Evolutionary conservation across 2,797 vertebrate species (phyloP), one percentile per base, ranked within the genome.

Genomic region (Sebastes iracundus): DNA sequence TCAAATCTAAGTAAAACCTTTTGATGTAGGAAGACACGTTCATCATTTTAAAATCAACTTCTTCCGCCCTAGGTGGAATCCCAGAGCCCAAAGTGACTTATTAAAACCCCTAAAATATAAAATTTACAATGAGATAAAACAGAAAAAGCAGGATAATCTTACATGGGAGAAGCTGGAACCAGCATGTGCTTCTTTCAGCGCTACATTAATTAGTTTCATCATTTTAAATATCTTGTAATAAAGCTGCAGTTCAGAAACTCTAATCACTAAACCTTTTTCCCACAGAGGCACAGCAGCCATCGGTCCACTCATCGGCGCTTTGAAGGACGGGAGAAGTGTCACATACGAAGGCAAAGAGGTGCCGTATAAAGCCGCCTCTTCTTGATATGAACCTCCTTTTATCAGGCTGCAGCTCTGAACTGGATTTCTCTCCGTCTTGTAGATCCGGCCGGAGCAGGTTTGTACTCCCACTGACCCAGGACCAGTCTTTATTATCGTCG

Each of bases 391-490:
- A 3, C 9, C 32, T 1, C 4, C 2, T 11, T 0, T 20, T n/a
- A 3, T 28, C 16, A 8, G 6, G 3, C 62, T 35, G 52, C 75
- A 9, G 72, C 38, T 62, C 55, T 58, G 0, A 23, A 18, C 30
- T 1, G 8, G 4, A 2, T 33, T 2, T 30, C 13, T 27, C 2
- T 27, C 20, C 6, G 10, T 13, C 65, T 81, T 70, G 27, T 92
- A 99, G 98, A 97, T 99, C 77, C 87, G 85, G 0, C 96, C 98
- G 0, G 97, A 97, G 82, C 97, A 99, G 83, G 95, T 99, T 0
- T 99, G 98, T 11, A 97, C 97, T 0, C 97, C 98, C 5, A 28
- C 94, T 2, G 95, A 97, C 11, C 97, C 97, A 0, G 97, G 98
- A 2, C 94, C 95, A 0, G 94, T 93, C 18, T 99, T 99, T 35